These are phyloP conservation scores for Spodoptera litura DNA, from an alignment of 1,140 invertebrate species.

Conservation along the genomic window DNA sequence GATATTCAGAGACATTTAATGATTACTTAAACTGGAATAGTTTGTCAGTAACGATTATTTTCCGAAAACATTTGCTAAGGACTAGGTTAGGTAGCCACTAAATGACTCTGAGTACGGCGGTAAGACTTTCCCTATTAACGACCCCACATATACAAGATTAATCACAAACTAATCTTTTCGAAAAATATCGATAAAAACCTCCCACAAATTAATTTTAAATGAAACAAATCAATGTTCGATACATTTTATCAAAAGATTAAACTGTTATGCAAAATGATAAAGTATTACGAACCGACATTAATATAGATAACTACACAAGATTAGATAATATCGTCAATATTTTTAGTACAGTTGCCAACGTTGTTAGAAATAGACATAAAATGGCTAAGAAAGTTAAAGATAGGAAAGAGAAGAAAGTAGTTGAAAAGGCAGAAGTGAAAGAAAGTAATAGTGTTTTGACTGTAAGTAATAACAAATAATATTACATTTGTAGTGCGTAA, in stretches of 20 bases:
- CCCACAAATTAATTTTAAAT: neutral
- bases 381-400: constrained; percentile 30
- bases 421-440: neutral
- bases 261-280: constrained; percentile 36
- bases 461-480: neutral
- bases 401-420: neutral
- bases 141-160: too few relatives aligned
- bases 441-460: neutral
- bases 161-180: too few relatives aligned
- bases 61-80: too few relatives aligned
- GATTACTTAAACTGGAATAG: too few relatives aligned
- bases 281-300: neutral
- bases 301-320: constrained; percentile 4
- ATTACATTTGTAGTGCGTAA: too few relatives aligned
- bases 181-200: neutral
- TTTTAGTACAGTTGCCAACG: constrained; percentile 6
- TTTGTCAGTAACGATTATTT: too few relatives aligned
- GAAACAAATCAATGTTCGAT: constrained; percentile 1
- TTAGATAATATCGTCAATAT: neutral
- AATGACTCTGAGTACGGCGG: too few relatives aligned
- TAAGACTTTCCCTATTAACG: too few relatives aligned
- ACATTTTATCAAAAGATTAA: constrained; percentile 34
- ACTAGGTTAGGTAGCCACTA: too few relatives aligned
- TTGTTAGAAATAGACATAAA: neutral
- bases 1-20: too few relatives aligned